Evolutionary conservation across 2,797 vertebrate genomes (phyloP).

Genomic region (Parotocinclus haroldoi): DNA sequence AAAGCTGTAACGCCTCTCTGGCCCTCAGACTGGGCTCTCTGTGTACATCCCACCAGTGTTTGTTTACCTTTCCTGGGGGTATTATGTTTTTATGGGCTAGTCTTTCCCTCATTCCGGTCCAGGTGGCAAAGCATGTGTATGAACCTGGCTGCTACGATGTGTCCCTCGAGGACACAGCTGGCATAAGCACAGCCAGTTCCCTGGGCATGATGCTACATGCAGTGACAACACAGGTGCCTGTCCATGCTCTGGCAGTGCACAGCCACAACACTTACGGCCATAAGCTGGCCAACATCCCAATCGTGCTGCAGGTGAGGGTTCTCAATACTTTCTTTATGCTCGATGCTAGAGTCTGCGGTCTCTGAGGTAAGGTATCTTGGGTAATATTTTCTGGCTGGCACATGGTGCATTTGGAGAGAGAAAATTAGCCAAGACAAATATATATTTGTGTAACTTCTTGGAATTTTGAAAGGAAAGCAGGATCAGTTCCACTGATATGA

Average conservation of each 20-base stretch:
- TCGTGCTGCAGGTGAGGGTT: conserved; percentile 85
- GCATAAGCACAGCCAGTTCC: conserved; percentile 86
- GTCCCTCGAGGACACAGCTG: conserved; percentile 89
- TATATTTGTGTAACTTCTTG: conserved; percentile 13
- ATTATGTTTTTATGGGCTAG: conserved; percentile 38
- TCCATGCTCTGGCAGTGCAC: conserved; percentile 82
- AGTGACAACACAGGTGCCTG: conserved; percentile 86
- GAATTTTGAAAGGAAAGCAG: not conserved
- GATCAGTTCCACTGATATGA: not conserved
- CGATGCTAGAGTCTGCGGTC: conserved; percentile 2
- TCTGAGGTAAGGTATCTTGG: conserved; percentile 21
- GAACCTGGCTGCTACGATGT: conserved; percentile 92
- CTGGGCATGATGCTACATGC: conserved; percentile 84
- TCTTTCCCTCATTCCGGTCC: conserved; percentile 38
- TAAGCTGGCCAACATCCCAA: conserved; percentile 90
- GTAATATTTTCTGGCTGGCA: conserved; percentile 18
- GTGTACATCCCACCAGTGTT: conserved; percentile 36
- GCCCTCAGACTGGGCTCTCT: conserved; percentile 42
- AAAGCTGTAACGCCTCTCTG: conserved; percentile 35
- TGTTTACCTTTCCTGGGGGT: conserved; percentile 49
- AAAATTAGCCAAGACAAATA: conserved; percentile 17
- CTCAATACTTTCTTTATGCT: conserved; percentile 31
- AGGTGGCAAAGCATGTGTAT: conserved; percentile 88
- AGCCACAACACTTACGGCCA: conserved; percentile 96
- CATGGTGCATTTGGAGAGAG: conserved; percentile 21